Percentiles rank a stretch among this genome's conserved stretches.
Conservation (phyloP, 2,888 invertebrate genomes). For the Drosophila peninsularis region DNA sequence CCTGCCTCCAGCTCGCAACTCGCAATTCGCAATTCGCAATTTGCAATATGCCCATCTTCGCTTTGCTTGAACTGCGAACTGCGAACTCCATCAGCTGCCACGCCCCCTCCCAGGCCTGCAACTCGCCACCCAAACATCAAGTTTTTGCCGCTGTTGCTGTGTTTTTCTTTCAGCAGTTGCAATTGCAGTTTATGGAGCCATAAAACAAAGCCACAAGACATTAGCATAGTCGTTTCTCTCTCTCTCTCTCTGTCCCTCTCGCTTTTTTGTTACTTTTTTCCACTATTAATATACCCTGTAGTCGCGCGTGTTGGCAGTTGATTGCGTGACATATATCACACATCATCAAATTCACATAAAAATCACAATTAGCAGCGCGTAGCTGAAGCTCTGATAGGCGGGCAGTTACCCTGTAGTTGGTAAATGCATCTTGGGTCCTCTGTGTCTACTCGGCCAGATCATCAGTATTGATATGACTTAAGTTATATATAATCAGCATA, state of each 20-base stretch:
- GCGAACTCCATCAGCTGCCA: not conserved
- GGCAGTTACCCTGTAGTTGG: not conserved
- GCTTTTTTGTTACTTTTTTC: conserved; percentile 2
- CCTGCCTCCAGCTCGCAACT: conserved; percentile 36
- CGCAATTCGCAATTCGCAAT: conserved; percentile 1
- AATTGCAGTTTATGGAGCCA: conserved; percentile 50
- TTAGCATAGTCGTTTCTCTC: conserved; percentile 50
- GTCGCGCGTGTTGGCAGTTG: conserved; percentile 34
- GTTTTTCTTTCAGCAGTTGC: conserved; percentile 11
- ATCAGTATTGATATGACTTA: not conserved
- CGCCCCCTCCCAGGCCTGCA: not conserved
- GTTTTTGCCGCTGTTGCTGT: not conserved
- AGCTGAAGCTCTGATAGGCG: not conserved
- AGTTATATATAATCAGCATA: not conserved
- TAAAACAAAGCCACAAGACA: conserved; percentile 62
- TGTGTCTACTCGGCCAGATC: no score
- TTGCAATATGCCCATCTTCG: conserved; percentile 17
- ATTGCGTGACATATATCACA: conserved; percentile 74
- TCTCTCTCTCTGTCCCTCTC: not conserved
- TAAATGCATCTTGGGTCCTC: no score
- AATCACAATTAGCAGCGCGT: conserved; percentile 14
- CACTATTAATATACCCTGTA: conserved; percentile 15
- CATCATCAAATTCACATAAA: conserved; percentile 71
- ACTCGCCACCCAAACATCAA: conserved; percentile 3
- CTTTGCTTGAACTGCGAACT: conserved; percentile 33